These are phyloP conservation scores for Formica exsecta DNA, from an alignment of 1,140 invertebrate species.

Conservation along the genomic window DNA sequence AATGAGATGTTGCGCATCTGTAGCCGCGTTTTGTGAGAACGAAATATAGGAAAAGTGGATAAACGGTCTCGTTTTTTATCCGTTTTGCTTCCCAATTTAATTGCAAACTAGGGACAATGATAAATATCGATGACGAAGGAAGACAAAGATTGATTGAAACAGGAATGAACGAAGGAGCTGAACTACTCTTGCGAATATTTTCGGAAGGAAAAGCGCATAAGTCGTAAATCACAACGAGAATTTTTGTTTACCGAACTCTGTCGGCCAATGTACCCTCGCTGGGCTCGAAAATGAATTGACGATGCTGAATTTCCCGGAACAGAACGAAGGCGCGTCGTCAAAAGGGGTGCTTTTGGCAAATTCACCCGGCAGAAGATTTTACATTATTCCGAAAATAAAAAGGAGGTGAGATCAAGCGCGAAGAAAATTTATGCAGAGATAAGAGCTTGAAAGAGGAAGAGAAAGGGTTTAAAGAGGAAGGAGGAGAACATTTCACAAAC, in stretches of 20 bases:
- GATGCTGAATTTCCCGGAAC: conserved; percentile 44
- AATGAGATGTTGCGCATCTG: not conserved
- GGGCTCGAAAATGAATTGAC: conserved; percentile 49
- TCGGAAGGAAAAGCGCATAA: conserved; percentile 17
- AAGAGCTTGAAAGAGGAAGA: not conserved
- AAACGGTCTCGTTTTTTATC: not conserved
- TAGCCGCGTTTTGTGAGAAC: not conserved
- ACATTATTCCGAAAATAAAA: conserved; percentile 2
- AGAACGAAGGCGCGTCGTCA: conserved; percentile 40
- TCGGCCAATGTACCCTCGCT: conserved; percentile 35
- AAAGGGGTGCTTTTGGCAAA: conserved; percentile 21
- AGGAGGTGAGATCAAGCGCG: not conserved
- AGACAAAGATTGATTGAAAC: not conserved
- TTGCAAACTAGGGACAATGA: not conserved
- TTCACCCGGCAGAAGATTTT: conserved; percentile 34
- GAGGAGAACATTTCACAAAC: not conserved
- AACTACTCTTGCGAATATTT: conserved; percentile 17
- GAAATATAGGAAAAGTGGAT: not conserved
- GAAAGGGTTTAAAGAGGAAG: not conserved
- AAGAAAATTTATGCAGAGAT: not conserved
- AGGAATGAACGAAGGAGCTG: not conserved
- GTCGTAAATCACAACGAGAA: conserved; percentile 36
- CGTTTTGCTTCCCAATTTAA: not conserved
- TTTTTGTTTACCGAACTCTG: conserved; percentile 52
- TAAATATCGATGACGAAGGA: not conserved